Base-by-base conservation (phyloP, 2,888 invertebrate genomes). In the Aleiodes leptofemur region DNA sequence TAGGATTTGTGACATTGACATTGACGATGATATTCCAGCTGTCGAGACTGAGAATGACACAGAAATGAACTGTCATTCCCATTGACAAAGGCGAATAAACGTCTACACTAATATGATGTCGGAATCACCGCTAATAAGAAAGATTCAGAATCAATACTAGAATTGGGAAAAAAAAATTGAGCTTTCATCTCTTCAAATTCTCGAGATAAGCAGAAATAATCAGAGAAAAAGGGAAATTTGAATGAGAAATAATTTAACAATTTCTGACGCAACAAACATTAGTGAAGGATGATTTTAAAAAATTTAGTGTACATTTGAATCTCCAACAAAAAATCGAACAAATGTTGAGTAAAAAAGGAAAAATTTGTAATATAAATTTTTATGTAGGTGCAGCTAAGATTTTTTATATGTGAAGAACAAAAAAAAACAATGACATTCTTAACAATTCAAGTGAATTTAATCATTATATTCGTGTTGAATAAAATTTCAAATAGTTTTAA, bases 1-100 rank as follows among this genome's bases (percentile, higher is more conserved):
- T 74, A 83, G 84, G 74, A 75, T 87, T 57, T 85, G 86, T 72
- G 89, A 89, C 71, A 84, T 85, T 16, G 87, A 89, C 72, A 83
- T 86, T 34, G 89, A 90, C 57, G 89, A 89, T 50, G 90, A 90
- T 76, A 80, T 87, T 61, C 86, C 86, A 59, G 86, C 83, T 71
- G 85, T 83, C 69, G 89, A 86, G 80, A 88, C 82, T 72, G 87
- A 85, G 66, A 86, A 82, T 73, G 85, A 84, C 11, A 79, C 80
- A 9, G 85, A 86, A 53, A 82, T 83, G 59, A 80, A 85, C 13
- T 87, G 88, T 79, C 87, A 88, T 76, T 87, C 87, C 43, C 87
- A 85, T 81, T 87, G 83, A 82, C 81, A 78, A 79, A 77, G 81
- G 72, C 79, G 76, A n/a, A 80, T 81, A 6, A 81, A 81, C 71